A percentile compares a stretch with the other conserved stretches of the same genome.
Evolutionary conservation across 2,888 invertebrate genomes (phyloP).

Genomic region (Yponomeuta malinellus): DNA sequence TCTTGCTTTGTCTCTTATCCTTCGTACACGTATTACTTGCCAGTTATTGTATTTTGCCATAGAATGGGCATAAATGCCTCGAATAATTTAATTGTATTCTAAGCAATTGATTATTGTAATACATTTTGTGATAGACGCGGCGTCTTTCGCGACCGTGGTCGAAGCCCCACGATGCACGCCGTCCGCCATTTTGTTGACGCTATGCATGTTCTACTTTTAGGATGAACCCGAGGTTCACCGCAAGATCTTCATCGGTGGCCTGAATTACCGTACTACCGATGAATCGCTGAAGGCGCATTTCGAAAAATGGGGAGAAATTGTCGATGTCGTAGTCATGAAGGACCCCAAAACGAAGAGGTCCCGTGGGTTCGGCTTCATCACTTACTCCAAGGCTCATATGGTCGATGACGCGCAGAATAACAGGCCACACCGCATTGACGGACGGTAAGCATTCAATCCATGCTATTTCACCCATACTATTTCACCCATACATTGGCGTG

Average conservation of each 20-base stretch:
- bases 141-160: neutral
- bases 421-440: conserved; percentile 94
- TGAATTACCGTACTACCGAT: conserved; percentile 96
- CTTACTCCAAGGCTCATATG: conserved; percentile 95
- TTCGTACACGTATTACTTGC: no score
- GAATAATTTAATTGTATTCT: neutral
- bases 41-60: no score
- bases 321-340: conserved; percentile 98
- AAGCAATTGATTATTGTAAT: neutral
- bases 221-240: conserved; percentile 89
- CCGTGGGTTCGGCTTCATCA: conserved; percentile 98
- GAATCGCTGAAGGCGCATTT: conserved; percentile 96
- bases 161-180: neutral
- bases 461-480: neutral
- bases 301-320: conserved; percentile 97
- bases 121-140: neutral
- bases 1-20: no score
- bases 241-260: conserved; percentile 96
- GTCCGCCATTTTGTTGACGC: conserved; percentile 64
- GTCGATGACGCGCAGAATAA: conserved; percentile 96
- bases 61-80: no score
- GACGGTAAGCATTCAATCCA: conserved; percentile 69
- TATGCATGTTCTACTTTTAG: conserved; percentile 60
- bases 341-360: conserved; percentile 96
- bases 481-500: conserved; percentile 8